Evolutionary conservation across 2,113 vertebrate genomes (phyloP), one percentile per base, ranked within the genome.

Genomic region (Piliocolobus tephrosceles): DNA sequence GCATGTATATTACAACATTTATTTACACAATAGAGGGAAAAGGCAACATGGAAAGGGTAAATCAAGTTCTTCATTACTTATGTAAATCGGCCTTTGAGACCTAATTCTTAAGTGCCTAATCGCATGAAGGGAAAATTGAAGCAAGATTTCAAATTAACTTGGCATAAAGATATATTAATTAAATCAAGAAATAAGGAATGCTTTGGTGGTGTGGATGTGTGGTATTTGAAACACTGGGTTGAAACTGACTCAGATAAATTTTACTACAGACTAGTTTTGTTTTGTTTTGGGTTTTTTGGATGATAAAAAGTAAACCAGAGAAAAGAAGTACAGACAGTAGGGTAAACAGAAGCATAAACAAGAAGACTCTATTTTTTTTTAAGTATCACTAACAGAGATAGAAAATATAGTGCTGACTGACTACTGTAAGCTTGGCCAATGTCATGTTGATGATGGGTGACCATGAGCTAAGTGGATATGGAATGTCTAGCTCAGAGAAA

Each of bases 61-160:
- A 87, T 87, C 8, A 11, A 16, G 9, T 32, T 86, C 95, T 81
- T 94, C 25, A 70, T 87, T 96, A 88, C 73, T 97, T 95, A 93
- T 82, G 52, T 70, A 97, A 96, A 91, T 58, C 87, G 81, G 45
- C 25, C 35, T 90, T 50, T 76, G 83, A 92, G 35, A 91, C 61
- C 47, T 66, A 91, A 84, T 93, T 94, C 55, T 35, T 90, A 93
- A 83, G 61, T 81, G 23, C 80, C 95, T 91, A 93, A 81, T 95
- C 50, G 5, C 68, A 76, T 76, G 50, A 94, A 95, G 23, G 58
- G 30, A 95, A 95, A 94, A 96, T 50, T 76, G 70, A 97, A 94
- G 50, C 43, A 94, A 95, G 83, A 91, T 81, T 96, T 92, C 20
- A 87, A 91, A 94, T 95, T 86, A 94, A 79, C 50, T 93, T 93